Base-by-base conservation (phyloP, 1,140 invertebrate species). In the Calephelis nemesis region DNA sequence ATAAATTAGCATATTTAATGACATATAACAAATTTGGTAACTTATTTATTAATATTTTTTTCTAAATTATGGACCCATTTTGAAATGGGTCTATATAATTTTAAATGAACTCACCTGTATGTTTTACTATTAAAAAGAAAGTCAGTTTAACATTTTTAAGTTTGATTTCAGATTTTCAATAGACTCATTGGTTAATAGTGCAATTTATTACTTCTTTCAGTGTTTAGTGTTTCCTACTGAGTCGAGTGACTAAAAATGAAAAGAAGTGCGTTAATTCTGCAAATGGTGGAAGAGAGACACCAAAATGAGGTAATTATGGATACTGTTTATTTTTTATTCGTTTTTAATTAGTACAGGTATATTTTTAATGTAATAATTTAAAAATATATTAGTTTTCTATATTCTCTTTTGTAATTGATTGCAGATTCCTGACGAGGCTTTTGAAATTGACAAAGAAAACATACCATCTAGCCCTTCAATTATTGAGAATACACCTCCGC, bases 321-420 rank as follows among this genome's bases (percentile, higher is more conserved):
- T 48, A 48, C 47, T 48, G 47, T 48, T 48, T 48, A 48, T 48
- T 48, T 48, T 7, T 48, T 48, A 48, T 48, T 48, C 47, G 47
- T 48, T 48, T 48, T 48, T 48, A 9, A 48, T 10, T 48, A 48
- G 47, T 48, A 48, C 47, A 9, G 9, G 12, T 4, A 7, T 48
- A 48, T 12, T 48, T 10, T 48, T 10, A 48, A 10, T 48, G 7
- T 48, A 10, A 10, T 9, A 10, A 48, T 10, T 10, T 10, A 48
- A 48, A 48, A 10, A 48, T 48, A 48, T 48, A 48, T 48, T 48
- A 10, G 47, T 48, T 48, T 48, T 48, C 47, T 48, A 48, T 48
- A 48, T 48, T 12, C 47, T 48, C 47, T 48, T 10, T 48, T 10
- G 47, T 8, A 48, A 5, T 48, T 48, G 9, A 10, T 48, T 48